phyloP scores from a whole-genome alignment of 2,888 invertebrate genomes.

The Plagodis dolabraria region DNA sequence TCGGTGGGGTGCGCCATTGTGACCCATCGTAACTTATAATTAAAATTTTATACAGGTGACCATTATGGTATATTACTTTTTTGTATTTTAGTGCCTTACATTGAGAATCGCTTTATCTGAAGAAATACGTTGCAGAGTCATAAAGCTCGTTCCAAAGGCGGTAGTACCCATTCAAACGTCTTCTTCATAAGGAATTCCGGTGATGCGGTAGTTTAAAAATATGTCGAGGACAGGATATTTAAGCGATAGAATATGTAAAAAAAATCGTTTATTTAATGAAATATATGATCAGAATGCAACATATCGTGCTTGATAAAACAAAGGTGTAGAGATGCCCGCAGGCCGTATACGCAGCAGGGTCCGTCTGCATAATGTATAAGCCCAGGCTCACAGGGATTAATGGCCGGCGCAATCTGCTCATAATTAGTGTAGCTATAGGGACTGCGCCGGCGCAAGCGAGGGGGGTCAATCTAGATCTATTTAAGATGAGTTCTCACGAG shows the following conservation, averaged over 20 bases:
- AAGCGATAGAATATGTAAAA: too few relatives aligned
- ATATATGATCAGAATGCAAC: conserved; percentile 12
- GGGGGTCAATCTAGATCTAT: conserved; percentile 47
- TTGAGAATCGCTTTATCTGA: too few relatives aligned
- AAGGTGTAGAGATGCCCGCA: conserved; percentile 36
- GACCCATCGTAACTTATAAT: conserved; percentile 24
- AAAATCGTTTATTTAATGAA: background rate
- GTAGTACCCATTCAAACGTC: too few relatives aligned
- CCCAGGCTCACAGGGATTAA: conserved; percentile 54
- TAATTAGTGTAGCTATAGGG: conserved; percentile 61
- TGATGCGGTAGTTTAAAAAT: too few relatives aligned
- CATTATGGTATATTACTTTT: too few relatives aligned
- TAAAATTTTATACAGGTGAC: conserved; percentile 4
- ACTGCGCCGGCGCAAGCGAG: conserved; percentile 32
- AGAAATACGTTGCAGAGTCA: too few relatives aligned
- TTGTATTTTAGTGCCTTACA: too few relatives aligned
- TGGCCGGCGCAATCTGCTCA: conserved; percentile 64
- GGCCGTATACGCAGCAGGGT: conserved; percentile 43
- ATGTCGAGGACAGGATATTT: too few relatives aligned
- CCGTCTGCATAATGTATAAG: conserved; percentile 54
- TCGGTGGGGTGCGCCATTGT: conserved; percentile 13
- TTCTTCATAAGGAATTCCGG: too few relatives aligned
- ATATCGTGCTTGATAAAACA: conserved; percentile 31
- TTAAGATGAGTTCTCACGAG: conserved; percentile 55
- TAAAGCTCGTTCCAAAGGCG: too few relatives aligned